Percentiles rank a stretch among this genome's conserved stretches.
Conservation (phyloP, 2,888 invertebrate genomes). For the Micropterix aruncella region DNA sequence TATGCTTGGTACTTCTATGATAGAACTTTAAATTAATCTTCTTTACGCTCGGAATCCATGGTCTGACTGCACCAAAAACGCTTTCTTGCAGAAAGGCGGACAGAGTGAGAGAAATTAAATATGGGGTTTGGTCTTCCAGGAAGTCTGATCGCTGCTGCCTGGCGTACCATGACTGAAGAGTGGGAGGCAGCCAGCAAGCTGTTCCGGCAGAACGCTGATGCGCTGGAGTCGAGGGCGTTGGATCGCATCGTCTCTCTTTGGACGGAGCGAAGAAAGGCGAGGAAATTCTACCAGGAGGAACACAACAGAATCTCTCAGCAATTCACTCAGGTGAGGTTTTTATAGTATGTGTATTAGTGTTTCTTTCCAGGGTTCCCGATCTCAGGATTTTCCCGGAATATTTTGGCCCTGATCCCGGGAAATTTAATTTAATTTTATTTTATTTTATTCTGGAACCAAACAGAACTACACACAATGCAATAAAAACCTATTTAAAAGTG, state of each 20-base stretch:
- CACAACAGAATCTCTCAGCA: slow-evolving; percentile 70
- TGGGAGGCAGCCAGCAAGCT: slow-evolving; percentile 74
- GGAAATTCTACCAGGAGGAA: slow-evolving; percentile 82
- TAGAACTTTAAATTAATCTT: too few relatives aligned
- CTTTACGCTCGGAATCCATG: too few relatives aligned
- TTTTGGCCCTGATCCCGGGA: too few relatives aligned
- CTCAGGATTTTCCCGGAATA: too few relatives aligned
- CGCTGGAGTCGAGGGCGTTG: slow-evolving; percentile 65
- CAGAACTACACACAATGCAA: too few relatives aligned
- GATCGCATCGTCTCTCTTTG: slow-evolving; percentile 71
- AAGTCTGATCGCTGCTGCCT: slow-evolving; percentile 53
- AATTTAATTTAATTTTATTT: too few relatives aligned
- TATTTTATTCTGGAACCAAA: too few relatives aligned
- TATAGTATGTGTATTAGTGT: too few relatives aligned
- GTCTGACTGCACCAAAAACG: background rate
- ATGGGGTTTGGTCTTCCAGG: slow-evolving; percentile 22
- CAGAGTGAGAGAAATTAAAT: slow-evolving; percentile 4
- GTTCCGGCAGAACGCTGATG: slow-evolving; percentile 75
- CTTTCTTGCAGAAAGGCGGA: slow-evolving; percentile 3
- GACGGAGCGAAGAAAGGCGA: slow-evolving; percentile 74
- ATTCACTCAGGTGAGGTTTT: slow-evolving; percentile 56
- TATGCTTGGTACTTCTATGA: too few relatives aligned
- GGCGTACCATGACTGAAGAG: slow-evolving; percentile 81
- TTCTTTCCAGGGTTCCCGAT: too few relatives aligned
- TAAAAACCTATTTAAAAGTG: too few relatives aligned